These are phyloP conservation scores for Trachemys scripta DNA, from an alignment of 2,113 vertebrate species.

Conservation along the genomic window DNA sequence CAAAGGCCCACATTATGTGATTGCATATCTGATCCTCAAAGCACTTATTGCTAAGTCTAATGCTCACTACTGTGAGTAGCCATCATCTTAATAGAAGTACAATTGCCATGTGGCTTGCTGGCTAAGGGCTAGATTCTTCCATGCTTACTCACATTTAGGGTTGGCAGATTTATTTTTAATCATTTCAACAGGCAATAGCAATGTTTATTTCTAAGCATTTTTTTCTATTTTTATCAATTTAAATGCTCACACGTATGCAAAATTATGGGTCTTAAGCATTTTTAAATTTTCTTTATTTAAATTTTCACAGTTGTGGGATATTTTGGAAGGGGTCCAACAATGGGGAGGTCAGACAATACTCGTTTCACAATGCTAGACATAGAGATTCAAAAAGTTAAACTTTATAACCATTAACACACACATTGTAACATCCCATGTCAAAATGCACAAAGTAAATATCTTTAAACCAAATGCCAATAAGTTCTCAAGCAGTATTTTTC, in stretches of 20 bases:
- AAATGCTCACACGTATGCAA: too few relatives aligned
- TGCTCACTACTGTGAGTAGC: accelerated
- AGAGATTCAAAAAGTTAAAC: not conserved
- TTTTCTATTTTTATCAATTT: not conserved
- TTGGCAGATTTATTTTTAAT: not conserved
- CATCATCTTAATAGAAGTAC: not conserved
- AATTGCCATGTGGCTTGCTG: not conserved
- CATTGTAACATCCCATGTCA: not conserved
- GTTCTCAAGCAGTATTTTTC: not conserved
- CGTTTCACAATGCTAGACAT: not conserved
- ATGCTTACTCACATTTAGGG: not conserved
- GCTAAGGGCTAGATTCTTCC: not conserved
- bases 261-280: too few relatives aligned
- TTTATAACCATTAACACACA: not conserved
- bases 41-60: not conserved
- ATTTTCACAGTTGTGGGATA: not conserved
- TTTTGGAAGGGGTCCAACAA: not conserved
- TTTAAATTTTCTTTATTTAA: not conserved
- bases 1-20: accelerated
- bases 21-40: not conserved
- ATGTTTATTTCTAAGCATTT: not conserved
- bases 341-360: not conserved
- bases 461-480: not conserved
- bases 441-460: not conserved
- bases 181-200: not conserved